Percentiles rank a stretch among this genome's conserved stretches.
Evolutionary conservation across 1,140 invertebrate genomes (phyloP).

Genomic region (Drosophila bocki): DNA sequence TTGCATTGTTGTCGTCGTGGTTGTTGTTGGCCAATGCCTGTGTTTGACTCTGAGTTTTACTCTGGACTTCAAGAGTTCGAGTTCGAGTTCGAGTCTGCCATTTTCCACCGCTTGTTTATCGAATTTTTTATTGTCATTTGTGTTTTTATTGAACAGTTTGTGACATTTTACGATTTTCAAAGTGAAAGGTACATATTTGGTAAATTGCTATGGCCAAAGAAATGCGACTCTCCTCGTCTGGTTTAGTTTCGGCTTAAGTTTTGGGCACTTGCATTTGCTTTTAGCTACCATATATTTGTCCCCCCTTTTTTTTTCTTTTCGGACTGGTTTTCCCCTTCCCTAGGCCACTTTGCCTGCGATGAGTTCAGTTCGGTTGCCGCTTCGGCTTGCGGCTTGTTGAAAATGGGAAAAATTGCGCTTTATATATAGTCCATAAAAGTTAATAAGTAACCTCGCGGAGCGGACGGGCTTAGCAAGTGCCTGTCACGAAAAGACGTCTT

Average conservation of each 20-base stretch:
- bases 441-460: conserved; percentile 44
- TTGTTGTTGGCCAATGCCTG: conserved; percentile 21
- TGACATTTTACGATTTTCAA: conserved; percentile 78
- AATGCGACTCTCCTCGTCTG: conserved; percentile 39
- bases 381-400: conserved; percentile 14
- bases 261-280: conserved; percentile 14
- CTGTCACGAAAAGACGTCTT: conserved; percentile 24
- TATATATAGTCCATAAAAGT: conserved; percentile 59
- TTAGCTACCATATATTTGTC: conserved; percentile 1
- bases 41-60: conserved; percentile 23
- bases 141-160: conserved; percentile 75
- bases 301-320: conserved; percentile 7
- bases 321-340: conserved; percentile 50
- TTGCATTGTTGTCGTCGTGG: conserved; percentile 52
- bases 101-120: conserved; percentile 63
- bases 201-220: conserved; percentile 67
- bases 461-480: conserved; percentile 34
- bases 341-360: conserved; percentile 1
- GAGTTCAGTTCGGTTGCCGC: conserved; percentile 19
- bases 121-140: conserved; percentile 71
- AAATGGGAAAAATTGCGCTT: conserved; percentile 53
- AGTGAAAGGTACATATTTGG: conserved; percentile 78
- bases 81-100: conserved; percentile 20
- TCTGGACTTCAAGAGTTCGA: conserved; percentile 1
- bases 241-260: conserved; percentile 28